These are phyloP conservation scores for Cassiopea andromeda DNA, from an alignment of 30 jellyfish, hydroid and myxozoan genomes.

Conservation along the genomic window DNA sequence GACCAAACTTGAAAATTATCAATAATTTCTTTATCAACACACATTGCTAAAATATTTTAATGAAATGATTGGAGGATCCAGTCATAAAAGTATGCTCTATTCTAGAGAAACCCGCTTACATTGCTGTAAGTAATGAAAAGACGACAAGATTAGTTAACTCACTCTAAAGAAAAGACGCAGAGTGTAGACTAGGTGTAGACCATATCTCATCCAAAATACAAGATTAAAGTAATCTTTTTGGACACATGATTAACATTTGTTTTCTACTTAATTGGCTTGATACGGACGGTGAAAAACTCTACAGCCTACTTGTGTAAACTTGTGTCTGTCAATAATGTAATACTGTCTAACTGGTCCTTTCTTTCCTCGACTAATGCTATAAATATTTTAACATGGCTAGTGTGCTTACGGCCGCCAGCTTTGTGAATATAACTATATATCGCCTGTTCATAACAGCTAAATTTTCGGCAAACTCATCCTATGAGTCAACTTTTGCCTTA, in stretches of 20 bases:
- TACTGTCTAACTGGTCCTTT: constrained; percentile 22
- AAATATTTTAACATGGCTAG: constrained; percentile 12
- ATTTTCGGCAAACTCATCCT: neutral
- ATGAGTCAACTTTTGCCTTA: neutral
- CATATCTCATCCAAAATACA: constrained; percentile 40
- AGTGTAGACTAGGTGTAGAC: constrained; percentile 41
- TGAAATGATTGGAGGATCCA: constrained; percentile 36
- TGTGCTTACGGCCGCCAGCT: neutral
- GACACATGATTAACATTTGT: constrained; percentile 48
- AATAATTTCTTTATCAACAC: constrained; percentile 19
- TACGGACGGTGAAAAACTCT: constrained; percentile 3
- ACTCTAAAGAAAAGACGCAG: constrained; percentile 41
- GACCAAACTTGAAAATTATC: constrained; percentile 36
- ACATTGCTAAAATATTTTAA: constrained; percentile 11
- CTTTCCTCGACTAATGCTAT: constrained; percentile 18
- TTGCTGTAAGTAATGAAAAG: constrained; percentile 33
- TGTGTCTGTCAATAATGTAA: constrained; percentile 21
- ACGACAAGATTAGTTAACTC: neutral
- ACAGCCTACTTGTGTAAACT: constrained; percentile 25
- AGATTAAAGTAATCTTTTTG: constrained; percentile 43
- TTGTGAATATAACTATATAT: neutral
- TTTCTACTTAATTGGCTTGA: constrained; percentile 36
- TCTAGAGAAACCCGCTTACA: constrained; percentile 41
- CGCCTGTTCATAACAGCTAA: neutral
- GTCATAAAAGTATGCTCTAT: constrained; percentile 29